These are phyloP conservation scores for Syrrhaptes paradoxus DNA, from an alignment of 2,113 vertebrate genomes.

Conservation along the genomic window DNA sequence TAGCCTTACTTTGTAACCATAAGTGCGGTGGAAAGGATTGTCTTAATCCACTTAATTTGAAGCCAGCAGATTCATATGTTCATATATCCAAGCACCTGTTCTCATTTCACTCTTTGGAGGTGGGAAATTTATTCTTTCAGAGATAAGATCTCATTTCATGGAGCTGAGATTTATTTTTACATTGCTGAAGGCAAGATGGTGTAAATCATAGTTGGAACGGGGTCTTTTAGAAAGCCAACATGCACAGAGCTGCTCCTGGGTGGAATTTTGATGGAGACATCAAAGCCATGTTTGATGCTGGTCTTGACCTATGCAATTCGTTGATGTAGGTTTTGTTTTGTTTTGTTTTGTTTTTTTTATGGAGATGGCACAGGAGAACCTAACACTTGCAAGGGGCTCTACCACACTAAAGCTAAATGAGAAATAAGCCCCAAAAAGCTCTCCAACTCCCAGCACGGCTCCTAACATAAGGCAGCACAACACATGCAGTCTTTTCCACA, in stretches of 20 bases:
- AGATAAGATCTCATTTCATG: neutral
- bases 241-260: rapidly evolving
- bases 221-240: neutral
- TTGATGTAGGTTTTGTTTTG: neutral
- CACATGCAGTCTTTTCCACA: neutral
- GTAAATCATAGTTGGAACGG: neutral
- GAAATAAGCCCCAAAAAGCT: neutral
- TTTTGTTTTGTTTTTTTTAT: neutral
- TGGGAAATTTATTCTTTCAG: neutral
- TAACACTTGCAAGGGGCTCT: neutral
- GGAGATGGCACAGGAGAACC: neutral
- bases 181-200: neutral
- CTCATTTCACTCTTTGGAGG: neutral
- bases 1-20: neutral
- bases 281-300: neutral
- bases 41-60: constrained; percentile 1
- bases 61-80: neutral
- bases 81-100: neutral
- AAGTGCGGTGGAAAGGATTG: neutral
- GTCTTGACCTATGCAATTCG: neutral
- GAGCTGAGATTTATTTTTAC: constrained; percentile 28
- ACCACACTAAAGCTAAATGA: neutral
- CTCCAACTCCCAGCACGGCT: neutral
- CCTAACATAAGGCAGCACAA: neutral
- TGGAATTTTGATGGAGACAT: neutral